Conservation (phyloP, 2,797 vertebrate species). For the Aselliscus stoliczkanus region DNA sequence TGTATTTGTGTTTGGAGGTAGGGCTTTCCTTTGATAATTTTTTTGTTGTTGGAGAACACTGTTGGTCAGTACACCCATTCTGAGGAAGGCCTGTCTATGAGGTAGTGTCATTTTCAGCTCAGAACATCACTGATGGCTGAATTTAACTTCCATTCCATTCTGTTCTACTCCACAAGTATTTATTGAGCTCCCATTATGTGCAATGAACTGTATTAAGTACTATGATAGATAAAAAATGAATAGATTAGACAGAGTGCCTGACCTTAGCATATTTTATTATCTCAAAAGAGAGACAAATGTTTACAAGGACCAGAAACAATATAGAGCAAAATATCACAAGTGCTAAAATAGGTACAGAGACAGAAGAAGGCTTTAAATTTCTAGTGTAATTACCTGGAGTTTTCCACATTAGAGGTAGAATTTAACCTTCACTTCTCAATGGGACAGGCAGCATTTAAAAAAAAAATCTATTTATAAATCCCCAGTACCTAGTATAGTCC, state of each 20-base stretch:
- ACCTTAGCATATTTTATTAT: constrained; percentile 63
- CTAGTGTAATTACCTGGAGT: background rate
- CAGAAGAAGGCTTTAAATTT: constrained; percentile 35
- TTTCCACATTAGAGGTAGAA: background rate
- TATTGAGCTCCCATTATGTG: constrained; percentile 64
- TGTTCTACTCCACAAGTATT: constrained; percentile 54
- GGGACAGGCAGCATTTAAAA: background rate
- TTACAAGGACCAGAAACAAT: constrained; percentile 27
- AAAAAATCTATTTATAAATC: background rate
- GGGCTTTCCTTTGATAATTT: background rate
- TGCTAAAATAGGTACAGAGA: constrained; percentile 17
- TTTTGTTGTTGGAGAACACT: background rate
- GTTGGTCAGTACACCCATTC: background rate
- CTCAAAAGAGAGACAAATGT: constrained; percentile 46
- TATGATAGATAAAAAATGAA: constrained; percentile 66
- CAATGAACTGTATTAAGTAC: constrained; percentile 66
- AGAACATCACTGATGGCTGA: background rate
- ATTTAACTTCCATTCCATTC: constrained; percentile 37
- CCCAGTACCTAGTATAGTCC: background rate
- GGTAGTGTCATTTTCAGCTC: background rate
- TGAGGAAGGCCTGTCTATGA: background rate
- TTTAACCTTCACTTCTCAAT: background rate
- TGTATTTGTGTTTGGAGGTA: background rate
- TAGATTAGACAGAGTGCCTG: constrained; percentile 53
- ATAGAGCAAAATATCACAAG: constrained; percentile 11